These are phyloP conservation scores for Drosophila nigricruria DNA, from an alignment of 2,888 invertebrate genomes.

Conservation along the genomic window DNA sequence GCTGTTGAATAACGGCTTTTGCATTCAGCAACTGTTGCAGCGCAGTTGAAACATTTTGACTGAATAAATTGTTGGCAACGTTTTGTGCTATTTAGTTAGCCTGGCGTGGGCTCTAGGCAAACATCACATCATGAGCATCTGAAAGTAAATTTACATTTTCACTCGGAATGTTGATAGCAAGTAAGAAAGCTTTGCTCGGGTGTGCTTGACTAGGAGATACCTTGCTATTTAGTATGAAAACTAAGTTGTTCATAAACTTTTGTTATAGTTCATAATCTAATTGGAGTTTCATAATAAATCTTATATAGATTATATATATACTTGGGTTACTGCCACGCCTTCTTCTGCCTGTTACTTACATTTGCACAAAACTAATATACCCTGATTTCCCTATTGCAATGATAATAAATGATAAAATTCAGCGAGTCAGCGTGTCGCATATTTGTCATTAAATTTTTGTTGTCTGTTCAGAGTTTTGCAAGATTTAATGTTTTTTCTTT, in stretches of 20 bases:
- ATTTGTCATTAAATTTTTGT: slow-evolving; percentile 10
- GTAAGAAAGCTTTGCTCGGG: neutral
- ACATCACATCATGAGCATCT: slow-evolving; percentile 60
- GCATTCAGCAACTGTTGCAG: slow-evolving; percentile 18
- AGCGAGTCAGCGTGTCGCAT: neutral
- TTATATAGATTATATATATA: too few species aligned
- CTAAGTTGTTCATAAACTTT: too few species aligned
- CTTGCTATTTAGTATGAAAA: too few species aligned
- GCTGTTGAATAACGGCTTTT: slow-evolving; percentile 1
- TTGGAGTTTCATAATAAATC: too few species aligned
- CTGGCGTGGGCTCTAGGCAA: slow-evolving; percentile 42
- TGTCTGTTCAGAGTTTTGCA: neutral
- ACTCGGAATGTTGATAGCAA: slow-evolving; percentile 20
- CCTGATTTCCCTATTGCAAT: neutral
- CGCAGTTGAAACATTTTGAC: slow-evolving; percentile 22
- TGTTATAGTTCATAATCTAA: too few species aligned
- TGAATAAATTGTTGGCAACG: slow-evolving; percentile 1
- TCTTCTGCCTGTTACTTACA: too few species aligned
- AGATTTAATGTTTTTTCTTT: neutral
- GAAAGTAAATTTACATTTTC: slow-evolving; percentile 52
- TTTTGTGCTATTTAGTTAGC: slow-evolving; percentile 14
- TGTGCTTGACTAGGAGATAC: neutral
- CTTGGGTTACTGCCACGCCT: neutral
- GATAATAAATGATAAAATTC: slow-evolving; percentile 13
- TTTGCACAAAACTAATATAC: neutral